Evolutionary conservation across 92 coral and sea anemone genomes (phyloP).

Genomic region (Palythoa grandis): DNA sequence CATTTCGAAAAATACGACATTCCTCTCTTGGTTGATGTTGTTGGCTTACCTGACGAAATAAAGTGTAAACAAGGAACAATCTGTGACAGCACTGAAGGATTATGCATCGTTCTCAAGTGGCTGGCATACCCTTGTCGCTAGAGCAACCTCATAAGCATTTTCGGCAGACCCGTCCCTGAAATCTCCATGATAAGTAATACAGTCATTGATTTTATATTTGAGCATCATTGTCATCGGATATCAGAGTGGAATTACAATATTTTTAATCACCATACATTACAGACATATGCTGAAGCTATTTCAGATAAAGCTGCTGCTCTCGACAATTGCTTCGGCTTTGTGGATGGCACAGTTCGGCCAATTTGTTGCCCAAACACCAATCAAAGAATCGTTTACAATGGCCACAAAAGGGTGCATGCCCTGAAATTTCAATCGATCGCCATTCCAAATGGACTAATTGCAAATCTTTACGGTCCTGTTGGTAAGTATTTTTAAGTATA

Average conservation of each 20-base stretch:
- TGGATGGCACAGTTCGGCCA: conserved; percentile 2
- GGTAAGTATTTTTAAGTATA: conserved; percentile 40
- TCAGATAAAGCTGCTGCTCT: background rate
- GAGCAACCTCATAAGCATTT: conserved; percentile 37
- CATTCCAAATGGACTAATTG: conserved; percentile 7
- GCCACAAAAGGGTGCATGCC: conserved; percentile 16
- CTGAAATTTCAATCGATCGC: conserved; percentile 1
- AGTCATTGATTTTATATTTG: conserved; percentile 47
- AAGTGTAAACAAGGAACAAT: conserved; percentile 40
- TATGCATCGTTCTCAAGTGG: background rate
- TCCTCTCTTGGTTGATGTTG: background rate
- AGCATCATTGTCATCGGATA: conserved; percentile 48
- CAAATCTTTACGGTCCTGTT: background rate
- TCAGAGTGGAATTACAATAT: conserved; percentile 48
- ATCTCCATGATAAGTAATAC: conserved; percentile 51
- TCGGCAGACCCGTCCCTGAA: conserved; percentile 51
- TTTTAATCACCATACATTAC: conserved; percentile 32
- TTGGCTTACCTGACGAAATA: conserved; percentile 27
- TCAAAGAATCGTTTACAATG: conserved; percentile 9
- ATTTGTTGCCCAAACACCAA: conserved; percentile 2
- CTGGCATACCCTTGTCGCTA: background rate
- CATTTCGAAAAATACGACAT: conserved; percentile 26
- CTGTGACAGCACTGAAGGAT: conserved; percentile 35
- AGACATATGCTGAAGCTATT: conserved; percentile 4
- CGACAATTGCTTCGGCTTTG: background rate